These are phyloP conservation scores for Alces alces DNA, from an alignment of 2,113 vertebrate genomes.

Conservation along the genomic window DNA sequence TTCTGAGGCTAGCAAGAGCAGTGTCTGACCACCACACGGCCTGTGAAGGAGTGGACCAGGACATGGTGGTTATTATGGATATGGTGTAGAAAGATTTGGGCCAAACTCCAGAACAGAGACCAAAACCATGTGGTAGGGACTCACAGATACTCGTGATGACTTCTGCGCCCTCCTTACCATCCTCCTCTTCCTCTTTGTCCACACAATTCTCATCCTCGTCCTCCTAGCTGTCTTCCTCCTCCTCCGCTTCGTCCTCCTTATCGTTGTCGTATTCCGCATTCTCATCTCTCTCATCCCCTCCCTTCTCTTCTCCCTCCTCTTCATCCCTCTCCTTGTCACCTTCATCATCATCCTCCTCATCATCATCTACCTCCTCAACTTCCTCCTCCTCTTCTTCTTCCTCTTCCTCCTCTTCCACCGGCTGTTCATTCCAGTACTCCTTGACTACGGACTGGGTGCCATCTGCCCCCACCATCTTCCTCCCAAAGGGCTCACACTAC, in stretches of 20 bases:
- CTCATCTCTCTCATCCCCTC: not conserved
- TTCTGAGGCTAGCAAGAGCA: not conserved
- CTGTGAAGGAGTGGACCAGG: no score
- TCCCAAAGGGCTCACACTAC: not conserved
- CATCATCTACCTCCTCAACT: not conserved
- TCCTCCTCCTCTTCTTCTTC: not conserved
- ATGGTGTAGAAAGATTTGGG: not conserved
- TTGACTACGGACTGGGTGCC: not conserved
- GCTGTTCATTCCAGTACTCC: not conserved
- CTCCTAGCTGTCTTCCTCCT: not conserved
- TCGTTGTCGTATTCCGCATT: not conserved
- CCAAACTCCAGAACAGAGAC: not conserved
- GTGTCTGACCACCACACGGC: not conserved
- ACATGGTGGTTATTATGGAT: not conserved
- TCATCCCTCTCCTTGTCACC: not conserved
- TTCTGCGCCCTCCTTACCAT: not conserved
- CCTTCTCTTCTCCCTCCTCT: not conserved
- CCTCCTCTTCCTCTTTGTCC: not conserved
- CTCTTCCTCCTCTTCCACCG: not conserved
- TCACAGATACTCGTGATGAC: not conserved
- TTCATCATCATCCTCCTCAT: accelerated
- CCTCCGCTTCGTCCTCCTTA: not conserved
- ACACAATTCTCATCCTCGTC: not conserved
- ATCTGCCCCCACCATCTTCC: not conserved
- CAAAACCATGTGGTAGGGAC: not conserved